Conservation (phyloP, 2,797 vertebrate genomes). For the Rhynchotus rufescens region DNA sequence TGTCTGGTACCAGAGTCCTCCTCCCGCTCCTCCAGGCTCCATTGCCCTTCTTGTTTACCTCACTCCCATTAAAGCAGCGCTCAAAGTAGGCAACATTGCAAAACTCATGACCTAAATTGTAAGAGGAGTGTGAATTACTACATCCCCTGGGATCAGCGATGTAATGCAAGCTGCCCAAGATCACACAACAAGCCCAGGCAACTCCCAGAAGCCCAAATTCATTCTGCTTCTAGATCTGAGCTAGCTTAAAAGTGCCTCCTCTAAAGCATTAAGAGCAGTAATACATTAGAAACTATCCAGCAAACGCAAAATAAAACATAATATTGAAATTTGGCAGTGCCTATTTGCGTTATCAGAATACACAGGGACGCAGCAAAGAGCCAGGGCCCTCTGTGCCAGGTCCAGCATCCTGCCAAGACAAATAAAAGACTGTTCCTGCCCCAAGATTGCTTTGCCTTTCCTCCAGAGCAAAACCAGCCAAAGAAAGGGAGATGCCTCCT, state of each 20-base stretch:
- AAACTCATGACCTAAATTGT: not conserved
- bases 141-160: not conserved
- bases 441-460: not conserved
- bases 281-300: not conserved
- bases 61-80: not conserved
- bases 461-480: not conserved
- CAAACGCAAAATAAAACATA: not conserved
- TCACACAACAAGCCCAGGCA: not conserved
- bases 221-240: not conserved
- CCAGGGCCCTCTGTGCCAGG: not conserved
- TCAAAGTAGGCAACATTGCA: not conserved
- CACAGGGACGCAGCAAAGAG: not conserved
- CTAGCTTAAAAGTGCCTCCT: not conserved
- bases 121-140: not conserved
- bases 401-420: not conserved
- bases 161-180: not conserved
- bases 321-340: too few relatives aligned
- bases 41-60: not conserved
- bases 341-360: not conserved
- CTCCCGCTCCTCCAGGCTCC: not conserved
- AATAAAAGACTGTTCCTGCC: not conserved
- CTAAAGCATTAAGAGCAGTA: not conserved
- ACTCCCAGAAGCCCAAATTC: not conserved
- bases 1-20: not conserved
- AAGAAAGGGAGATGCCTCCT: not conserved